These are phyloP conservation scores for Pseudoips prasinana DNA, from an alignment of 2,888 invertebrate genomes.

Conservation along the genomic window DNA sequence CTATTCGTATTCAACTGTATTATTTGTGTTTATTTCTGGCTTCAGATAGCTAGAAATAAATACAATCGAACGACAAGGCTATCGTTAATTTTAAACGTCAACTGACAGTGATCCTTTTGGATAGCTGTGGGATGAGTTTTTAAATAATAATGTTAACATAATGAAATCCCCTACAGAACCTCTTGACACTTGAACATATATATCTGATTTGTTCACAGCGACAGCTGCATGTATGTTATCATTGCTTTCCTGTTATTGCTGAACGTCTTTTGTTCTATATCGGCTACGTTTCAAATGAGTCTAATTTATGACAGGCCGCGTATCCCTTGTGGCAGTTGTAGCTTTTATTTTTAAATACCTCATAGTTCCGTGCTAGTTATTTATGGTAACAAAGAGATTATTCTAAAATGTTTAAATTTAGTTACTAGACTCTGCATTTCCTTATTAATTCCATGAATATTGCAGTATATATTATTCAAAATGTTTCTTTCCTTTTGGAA, in stretches of 20 bases:
- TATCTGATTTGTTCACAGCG: slow-evolving; percentile 23
- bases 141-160: too few relatives aligned
- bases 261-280: slow-evolving; percentile 38
- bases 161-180: too few relatives aligned
- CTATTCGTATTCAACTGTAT: too few relatives aligned
- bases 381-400: slow-evolving; percentile 19
- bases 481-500: too few relatives aligned
- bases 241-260: slow-evolving; percentile 31
- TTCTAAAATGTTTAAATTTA: slow-evolving; percentile 8
- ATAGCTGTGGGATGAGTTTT: too few relatives aligned
- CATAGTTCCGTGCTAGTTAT: slow-evolving; percentile 22
- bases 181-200: slow-evolving; percentile 21
- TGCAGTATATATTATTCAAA: too few relatives aligned
- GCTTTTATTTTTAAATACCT: slow-evolving; percentile 28
- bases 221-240: slow-evolving; percentile 32
- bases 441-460: too few relatives aligned
- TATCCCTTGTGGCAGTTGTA: slow-evolving; percentile 19
- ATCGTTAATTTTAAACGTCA: slow-evolving; percentile 2
- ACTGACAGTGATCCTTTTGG: neutral
- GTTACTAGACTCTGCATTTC: slow-evolving; percentile 5
- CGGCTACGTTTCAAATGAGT: slow-evolving; percentile 26
- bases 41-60: too few relatives aligned
- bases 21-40: too few relatives aligned
- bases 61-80: too few relatives aligned
- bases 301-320: slow-evolving; percentile 27